These are phyloP conservation scores for Athrips mouffetella DNA, from an alignment of 2,888 invertebrate species.

Conservation along the genomic window DNA sequence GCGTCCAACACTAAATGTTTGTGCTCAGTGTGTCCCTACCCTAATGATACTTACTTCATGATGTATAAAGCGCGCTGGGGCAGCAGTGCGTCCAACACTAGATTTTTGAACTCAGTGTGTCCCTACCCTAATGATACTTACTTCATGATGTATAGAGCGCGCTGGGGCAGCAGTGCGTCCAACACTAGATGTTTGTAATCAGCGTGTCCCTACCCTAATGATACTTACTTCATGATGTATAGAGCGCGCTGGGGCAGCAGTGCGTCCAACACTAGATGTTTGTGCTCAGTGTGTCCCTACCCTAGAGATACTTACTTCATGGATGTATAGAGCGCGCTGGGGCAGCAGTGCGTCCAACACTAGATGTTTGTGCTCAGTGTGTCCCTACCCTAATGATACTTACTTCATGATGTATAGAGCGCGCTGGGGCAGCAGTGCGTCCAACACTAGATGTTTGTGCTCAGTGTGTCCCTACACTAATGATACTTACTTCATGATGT, in stretches of 20 bases:
- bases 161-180: conserved; percentile 86
- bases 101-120: conserved; percentile 77
- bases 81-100: conserved; percentile 85
- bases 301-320: conserved; percentile 90
- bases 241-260: conserved; percentile 88
- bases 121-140: conserved; percentile 82
- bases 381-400: conserved; percentile 81
- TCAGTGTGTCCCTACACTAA: conserved; percentile 79
- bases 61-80: conserved; percentile 91
- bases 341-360: conserved; percentile 86
- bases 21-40: conserved; percentile 82
- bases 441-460: conserved; percentile 79
- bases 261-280: conserved; percentile 83
- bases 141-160: conserved; percentile 96
- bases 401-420: conserved; percentile 96
- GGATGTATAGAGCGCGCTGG: conserved; percentile 90
- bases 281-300: conserved; percentile 80
- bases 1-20: conserved; percentile 83
- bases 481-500: conserved; percentile 90
- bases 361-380: conserved; percentile 77
- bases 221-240: conserved; percentile 91
- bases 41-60: conserved; percentile 88
- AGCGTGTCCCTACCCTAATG: conserved; percentile 83
- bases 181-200: conserved; percentile 79
- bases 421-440: conserved; percentile 86